A percentile compares a stretch with the other conserved stretches of the same genome.
phyloP scores from a whole-genome alignment of 2,888 invertebrate species.

The Drosophila atripex region DNA sequence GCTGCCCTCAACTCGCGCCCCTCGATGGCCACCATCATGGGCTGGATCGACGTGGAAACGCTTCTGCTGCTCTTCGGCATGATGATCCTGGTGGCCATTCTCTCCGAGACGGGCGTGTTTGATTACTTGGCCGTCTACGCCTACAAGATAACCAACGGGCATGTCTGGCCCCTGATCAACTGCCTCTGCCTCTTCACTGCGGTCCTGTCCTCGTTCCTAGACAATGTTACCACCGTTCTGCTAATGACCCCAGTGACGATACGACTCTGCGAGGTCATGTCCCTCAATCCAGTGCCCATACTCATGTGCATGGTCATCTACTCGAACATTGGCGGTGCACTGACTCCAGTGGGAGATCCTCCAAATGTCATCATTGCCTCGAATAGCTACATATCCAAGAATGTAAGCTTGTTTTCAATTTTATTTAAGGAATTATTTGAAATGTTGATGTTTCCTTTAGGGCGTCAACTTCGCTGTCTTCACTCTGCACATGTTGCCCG shows the following conservation, averaged over 20 bases:
- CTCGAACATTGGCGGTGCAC: conserved; percentile 95
- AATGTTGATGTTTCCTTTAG: conserved; percentile 82
- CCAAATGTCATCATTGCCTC: conserved; percentile 86
- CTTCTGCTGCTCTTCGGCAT: conserved; percentile 89
- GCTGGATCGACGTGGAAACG: conserved; percentile 91
- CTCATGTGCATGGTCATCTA: conserved; percentile 94
- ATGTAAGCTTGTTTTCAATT: conserved; percentile 66
- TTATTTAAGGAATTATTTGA: background rate
- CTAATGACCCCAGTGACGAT: conserved; percentile 92
- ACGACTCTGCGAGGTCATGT: conserved; percentile 94
- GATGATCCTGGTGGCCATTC: conserved; percentile 91
- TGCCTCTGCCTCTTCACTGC: conserved; percentile 89
- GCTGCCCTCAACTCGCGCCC: conserved; percentile 89
- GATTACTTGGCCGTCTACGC: conserved; percentile 90
- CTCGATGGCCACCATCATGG: conserved; percentile 87
- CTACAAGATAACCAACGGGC: conserved; percentile 89
- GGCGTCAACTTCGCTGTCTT: conserved; percentile 93
- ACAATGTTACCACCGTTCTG: conserved; percentile 91
- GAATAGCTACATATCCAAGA: conserved; percentile 83
- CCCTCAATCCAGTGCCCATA: conserved; percentile 93
- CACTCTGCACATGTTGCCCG: conserved; percentile 92
- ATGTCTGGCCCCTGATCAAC: conserved; percentile 90
- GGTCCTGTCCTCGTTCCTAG: conserved; percentile 89
- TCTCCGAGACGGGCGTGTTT: conserved; percentile 91
- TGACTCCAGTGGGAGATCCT: conserved; percentile 96